Conservation (phyloP, 2,888 invertebrate species). For the Torymus texanus region DNA sequence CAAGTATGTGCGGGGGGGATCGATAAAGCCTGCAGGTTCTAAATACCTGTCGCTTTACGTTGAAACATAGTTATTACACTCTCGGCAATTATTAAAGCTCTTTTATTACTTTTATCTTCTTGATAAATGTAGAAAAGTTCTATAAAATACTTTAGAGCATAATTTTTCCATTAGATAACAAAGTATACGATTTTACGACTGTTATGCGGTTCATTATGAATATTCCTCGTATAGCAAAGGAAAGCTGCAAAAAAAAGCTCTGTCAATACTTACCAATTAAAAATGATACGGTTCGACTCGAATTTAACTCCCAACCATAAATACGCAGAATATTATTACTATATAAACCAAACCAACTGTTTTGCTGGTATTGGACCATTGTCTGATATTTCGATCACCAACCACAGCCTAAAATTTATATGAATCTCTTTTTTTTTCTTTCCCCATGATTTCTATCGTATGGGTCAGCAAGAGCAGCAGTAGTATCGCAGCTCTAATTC, state of each 20-base stretch:
- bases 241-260: background rate
- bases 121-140: background rate
- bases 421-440: background rate
- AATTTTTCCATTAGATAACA: too few relatives aligned
- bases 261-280: too few relatives aligned
- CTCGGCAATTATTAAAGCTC: conserved; percentile 22
- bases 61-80: conserved; percentile 37
- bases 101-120: conserved; percentile 26
- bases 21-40: conserved; percentile 36
- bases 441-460: too few relatives aligned
- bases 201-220: too few relatives aligned
- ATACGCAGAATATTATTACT: too few relatives aligned
- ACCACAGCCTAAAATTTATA: background rate
- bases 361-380: too few relatives aligned
- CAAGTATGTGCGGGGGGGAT: conserved; percentile 29
- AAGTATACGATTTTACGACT: too few relatives aligned
- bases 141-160: background rate
- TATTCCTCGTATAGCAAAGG: background rate
- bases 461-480: too few relatives aligned
- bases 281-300: too few relatives aligned
- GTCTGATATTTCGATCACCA: too few relatives aligned
- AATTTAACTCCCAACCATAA: too few relatives aligned
- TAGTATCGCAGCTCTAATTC: conserved; percentile 4
- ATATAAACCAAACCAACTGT: too few relatives aligned
- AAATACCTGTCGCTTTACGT: conserved; percentile 18